Evolutionary conservation across 2,888 invertebrate genomes (phyloP).

Genomic region (Dioctria rufipes): DNA sequence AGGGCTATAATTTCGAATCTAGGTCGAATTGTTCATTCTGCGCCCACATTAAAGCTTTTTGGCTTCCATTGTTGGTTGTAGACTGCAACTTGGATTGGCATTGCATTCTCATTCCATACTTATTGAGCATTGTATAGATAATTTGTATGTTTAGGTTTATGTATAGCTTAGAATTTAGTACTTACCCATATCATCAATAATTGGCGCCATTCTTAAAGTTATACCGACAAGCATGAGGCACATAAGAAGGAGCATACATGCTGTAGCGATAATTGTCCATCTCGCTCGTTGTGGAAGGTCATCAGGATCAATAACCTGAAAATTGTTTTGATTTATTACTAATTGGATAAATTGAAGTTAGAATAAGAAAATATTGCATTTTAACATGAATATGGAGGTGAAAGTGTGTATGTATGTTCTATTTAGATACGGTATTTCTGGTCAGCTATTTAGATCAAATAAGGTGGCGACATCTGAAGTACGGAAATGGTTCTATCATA

Average conservation of each 20-base stretch:
- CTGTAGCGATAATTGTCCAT: conserved; percentile 93
- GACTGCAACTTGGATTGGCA: background rate
- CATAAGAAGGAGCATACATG: conserved; percentile 88
- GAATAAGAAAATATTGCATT: background rate
- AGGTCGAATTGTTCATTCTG: background rate
- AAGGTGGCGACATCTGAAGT: no score
- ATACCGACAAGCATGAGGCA: conserved; percentile 92
- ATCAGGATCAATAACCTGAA: conserved; percentile 81
- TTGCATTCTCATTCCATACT: background rate
- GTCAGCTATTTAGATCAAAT: no score
- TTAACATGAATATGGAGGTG: background rate
- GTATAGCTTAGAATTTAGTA: conserved; percentile 61
- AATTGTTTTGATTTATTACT: conserved; percentile 11
- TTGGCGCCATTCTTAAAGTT: conserved; percentile 93
- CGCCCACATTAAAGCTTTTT: background rate
- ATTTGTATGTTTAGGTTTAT: no score
- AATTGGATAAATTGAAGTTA: background rate
- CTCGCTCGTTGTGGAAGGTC: conserved; percentile 87
- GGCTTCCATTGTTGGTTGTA: background rate
- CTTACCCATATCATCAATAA: conserved; percentile 97
- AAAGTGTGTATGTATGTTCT: no score
- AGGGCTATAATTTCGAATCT: background rate
- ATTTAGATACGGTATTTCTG: no score
- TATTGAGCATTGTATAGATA: background rate
- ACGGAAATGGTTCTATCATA: no score